Evolutionary conservation across 2,888 invertebrate genomes (phyloP), one percentile per base, ranked within the genome.

Genomic region (Xylota sylvarum): DNA sequence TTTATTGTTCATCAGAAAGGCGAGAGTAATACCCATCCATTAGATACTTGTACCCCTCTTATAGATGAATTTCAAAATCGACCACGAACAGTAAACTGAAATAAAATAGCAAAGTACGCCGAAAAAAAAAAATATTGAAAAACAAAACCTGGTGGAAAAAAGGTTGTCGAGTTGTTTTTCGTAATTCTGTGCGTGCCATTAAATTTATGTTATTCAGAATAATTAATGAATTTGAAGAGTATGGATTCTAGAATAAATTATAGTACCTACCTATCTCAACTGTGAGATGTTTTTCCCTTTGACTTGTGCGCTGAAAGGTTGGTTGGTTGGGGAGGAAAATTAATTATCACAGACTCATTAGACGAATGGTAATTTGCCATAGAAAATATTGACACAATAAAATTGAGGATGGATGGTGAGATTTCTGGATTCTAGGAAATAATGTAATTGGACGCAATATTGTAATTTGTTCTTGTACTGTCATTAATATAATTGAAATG

Each of bases 321-420:
- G 52, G 27, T 30, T n/a, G n/a, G n/a, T n/a, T n/a, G n/a, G 52
- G 52, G 27, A 27, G 48, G 67, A 7, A 67, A 52, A 67, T 67
- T 37, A 67, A 52, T 67, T 67, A 67, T 50, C n/a, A 52, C 67
- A 67, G 52, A 67, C 35, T 67, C 52, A 67, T 67, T 52, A 67
- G 32, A 30, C 1, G 30, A 64, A 64, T 64, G 5, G 62, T 64
- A 64, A 64, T 67, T 67, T 67, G 35, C 48, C 10, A 37, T 37
- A 30, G 37, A 30, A 23, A 67, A 67, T 52, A 56, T 56, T 56
- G 27, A 37, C 35, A n/a, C 12, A 64, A 46, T 64, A 46, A 58
- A 60, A 60, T 40, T 50, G 52, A 52, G 19, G 48, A 52, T 30
- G 23, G 27, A 12, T 12, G 52, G n/a, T 10, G 27, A 52, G 30